Percentiles rank a stretch among this genome's conserved stretches.
Conservation (phyloP, 92 coral and sea anemone genomes). For the Actinernus sp. region DNA sequence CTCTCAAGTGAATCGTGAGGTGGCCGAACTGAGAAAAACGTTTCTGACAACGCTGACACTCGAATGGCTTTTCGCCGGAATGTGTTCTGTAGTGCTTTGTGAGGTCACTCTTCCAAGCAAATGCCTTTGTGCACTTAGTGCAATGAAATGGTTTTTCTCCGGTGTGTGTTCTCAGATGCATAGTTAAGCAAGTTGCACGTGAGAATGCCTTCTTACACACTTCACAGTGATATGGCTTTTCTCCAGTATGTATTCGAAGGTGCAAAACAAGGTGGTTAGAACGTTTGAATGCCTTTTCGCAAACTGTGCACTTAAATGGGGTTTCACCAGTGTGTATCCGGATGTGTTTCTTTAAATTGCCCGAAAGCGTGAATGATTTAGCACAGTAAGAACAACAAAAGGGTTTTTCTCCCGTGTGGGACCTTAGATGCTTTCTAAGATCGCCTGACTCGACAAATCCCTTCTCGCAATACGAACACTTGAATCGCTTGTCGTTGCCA, state of each 20-base stretch:
- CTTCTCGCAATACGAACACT: conserved; percentile 24
- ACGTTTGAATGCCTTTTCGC: conserved; percentile 21
- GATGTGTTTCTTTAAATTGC: conserved; percentile 27
- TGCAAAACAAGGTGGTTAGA: conserved; percentile 9
- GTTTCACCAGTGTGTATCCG: conserved; percentile 12
- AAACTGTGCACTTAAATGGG: conserved; percentile 22
- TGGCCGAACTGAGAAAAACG: conserved; percentile 18
- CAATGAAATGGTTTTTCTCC: conserved; percentile 34
- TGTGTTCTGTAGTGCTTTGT: conserved; percentile 19
- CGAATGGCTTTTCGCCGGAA: conserved; percentile 24
- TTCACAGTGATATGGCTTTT: conserved; percentile 14
- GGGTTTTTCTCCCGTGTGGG: conserved; percentile 31
- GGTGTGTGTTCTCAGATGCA: conserved; percentile 20
- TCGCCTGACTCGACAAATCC: conserved; percentile 22
- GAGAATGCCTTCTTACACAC: conserved; percentile 21
- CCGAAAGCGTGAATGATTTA: conserved; percentile 18
- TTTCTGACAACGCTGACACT: conserved; percentile 19
- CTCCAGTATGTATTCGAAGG: conserved; percentile 22
- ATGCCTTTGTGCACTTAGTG: conserved; percentile 13
- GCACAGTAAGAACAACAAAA: conserved; percentile 16
- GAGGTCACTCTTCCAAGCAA: conserved; percentile 24
- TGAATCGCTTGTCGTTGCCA: conserved; percentile 9
- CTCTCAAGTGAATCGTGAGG: conserved; percentile 19
- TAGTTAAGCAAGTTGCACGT: conserved; percentile 2
- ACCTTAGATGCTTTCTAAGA: conserved; percentile 19